A percentile compares a stretch with the other conserved stretches of the same genome.
Conservation (phyloP, 2,113 vertebrate species). For the Climacteris rufus region DNA sequence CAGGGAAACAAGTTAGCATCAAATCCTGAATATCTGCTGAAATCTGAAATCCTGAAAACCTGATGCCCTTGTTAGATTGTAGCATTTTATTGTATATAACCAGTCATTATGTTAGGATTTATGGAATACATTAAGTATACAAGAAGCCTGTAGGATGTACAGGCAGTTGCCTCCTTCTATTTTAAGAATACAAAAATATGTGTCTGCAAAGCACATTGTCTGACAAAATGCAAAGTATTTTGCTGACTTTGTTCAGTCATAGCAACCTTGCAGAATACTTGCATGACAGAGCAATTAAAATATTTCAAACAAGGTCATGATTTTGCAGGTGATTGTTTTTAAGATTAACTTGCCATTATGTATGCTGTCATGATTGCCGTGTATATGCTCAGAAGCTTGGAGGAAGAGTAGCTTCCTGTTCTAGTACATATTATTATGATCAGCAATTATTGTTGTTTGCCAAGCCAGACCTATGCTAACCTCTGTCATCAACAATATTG, state of each 20-base stretch:
- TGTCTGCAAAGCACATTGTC: background rate
- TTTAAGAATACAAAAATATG: background rate
- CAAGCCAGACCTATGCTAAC: background rate
- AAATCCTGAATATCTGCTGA: background rate
- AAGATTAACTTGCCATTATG: slow-evolving; percentile 32
- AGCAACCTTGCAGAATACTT: background rate
- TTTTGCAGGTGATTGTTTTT: slow-evolving; percentile 38
- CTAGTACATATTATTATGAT: background rate
- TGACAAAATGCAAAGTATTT: background rate
- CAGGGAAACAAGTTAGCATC: background rate
- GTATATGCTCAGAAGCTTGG: background rate
- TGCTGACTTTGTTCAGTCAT: background rate
- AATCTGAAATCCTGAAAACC: background rate
- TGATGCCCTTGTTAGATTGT: background rate
- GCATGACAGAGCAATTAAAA: background rate
- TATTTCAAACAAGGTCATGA: background rate
- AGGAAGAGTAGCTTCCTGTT: slow-evolving; percentile 54
- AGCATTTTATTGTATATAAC: background rate
- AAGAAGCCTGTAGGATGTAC: background rate
- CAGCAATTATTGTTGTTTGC: slow-evolving; percentile 27
- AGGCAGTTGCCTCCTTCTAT: background rate
- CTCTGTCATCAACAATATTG: slow-evolving; percentile 7
- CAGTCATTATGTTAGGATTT: background rate
- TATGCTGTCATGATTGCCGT: slow-evolving; percentile 29
- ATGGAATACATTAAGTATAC: background rate